Conservation (phyloP, 2,888 invertebrate species). For the Mythimna lalbum region DNA sequence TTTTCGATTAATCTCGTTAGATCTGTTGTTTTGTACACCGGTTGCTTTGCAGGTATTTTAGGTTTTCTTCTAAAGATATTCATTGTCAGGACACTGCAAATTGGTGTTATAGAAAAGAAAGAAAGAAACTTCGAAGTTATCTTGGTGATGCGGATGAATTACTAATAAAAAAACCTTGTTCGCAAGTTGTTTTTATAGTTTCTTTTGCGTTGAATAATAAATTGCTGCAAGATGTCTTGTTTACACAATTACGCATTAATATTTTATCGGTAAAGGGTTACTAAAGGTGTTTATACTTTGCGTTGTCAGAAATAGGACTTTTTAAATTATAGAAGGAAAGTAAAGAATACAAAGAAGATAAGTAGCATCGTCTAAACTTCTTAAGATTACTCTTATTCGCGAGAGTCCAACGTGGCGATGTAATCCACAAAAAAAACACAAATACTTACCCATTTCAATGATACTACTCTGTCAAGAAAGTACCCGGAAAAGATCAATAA, state of each 20-base stretch:
- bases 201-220: conserved; percentile 17
- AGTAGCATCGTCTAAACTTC: too few relatives aligned
- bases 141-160: too few relatives aligned
- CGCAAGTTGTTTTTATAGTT: conserved; percentile 16
- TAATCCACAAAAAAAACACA: background rate
- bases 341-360: too few relatives aligned
- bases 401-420: background rate
- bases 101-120: too few relatives aligned
- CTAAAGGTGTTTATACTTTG: background rate
- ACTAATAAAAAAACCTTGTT: conserved; percentile 6
- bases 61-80: conserved; percentile 11
- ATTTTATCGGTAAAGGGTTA: background rate
- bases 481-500: too few relatives aligned
- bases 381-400: too few relatives aligned
- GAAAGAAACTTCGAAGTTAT: too few relatives aligned
- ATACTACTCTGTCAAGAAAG: too few relatives aligned
- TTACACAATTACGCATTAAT: background rate
- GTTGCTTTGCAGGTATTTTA: background rate
- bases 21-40: conserved; percentile 12
- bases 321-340: too few relatives aligned
- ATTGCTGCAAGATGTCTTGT: background rate
- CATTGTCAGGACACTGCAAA: background rate
- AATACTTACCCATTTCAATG: too few relatives aligned
- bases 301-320: background rate
- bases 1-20: conserved; percentile 26